These are phyloP conservation scores for Rhyacophila evoluta DNA, from an alignment of 2,888 invertebrate species.

Conservation along the genomic window DNA sequence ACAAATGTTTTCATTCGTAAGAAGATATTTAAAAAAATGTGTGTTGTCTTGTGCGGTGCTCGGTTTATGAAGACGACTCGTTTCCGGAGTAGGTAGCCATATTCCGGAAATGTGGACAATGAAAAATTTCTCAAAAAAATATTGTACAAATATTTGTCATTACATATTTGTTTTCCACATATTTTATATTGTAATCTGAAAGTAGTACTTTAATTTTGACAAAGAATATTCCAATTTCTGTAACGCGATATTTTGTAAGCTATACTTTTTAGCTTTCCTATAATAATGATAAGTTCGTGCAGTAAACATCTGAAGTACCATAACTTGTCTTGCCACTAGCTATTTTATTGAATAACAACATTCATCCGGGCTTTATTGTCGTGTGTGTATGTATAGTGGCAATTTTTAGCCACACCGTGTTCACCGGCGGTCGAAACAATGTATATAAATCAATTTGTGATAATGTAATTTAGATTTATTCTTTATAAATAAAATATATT, in stretches of 20 bases:
- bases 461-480: background rate
- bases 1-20: background rate
- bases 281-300: background rate
- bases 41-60: conserved; percentile 16
- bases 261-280: background rate
- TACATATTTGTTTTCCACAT: conserved; percentile 3
- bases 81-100: background rate
- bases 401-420: background rate
- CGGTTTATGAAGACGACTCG: conserved; percentile 20
- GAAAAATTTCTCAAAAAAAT: background rate
- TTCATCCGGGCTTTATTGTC: background rate
- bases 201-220: background rate
- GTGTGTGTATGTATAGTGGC: background rate
- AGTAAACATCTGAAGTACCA: background rate
- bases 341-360: background rate
- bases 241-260: background rate
- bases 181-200: background rate
- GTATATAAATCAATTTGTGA: background rate
- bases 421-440: background rate
- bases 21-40: conserved; percentile 6
- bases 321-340: background rate
- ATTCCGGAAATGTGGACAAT: conserved; percentile 11
- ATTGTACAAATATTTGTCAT: conserved; percentile 17
- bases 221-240: background rate
- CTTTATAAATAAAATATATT: background rate